Conservation (phyloP, 2,888 invertebrate species). For the Tetragnatha montana region DNA sequence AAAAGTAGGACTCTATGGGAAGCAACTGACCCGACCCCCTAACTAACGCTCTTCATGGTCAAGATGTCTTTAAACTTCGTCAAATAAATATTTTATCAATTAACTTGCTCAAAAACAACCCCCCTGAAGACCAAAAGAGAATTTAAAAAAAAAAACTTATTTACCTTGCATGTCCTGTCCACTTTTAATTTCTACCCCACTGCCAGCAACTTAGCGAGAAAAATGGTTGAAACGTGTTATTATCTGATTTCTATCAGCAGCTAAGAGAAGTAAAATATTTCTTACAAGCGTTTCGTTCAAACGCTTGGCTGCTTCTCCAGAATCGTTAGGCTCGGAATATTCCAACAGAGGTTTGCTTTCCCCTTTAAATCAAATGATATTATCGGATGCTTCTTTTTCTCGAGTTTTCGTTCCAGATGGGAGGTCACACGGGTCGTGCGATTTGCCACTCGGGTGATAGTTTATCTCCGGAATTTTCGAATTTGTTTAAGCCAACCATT, state of each 20-base stretch:
- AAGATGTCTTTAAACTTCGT: too few relatives aligned
- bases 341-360: neutral
- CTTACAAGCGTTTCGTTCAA: slow-evolving; percentile 42
- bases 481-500: too few relatives aligned
- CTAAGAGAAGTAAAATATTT: slow-evolving; percentile 29
- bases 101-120: neutral
- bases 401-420: slow-evolving; percentile 29
- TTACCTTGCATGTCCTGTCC: neutral
- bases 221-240: slow-evolving; percentile 49
- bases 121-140: neutral
- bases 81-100: too few relatives aligned
- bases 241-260: slow-evolving; percentile 59
- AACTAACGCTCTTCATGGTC: too few relatives aligned
- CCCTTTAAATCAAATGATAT: slow-evolving; percentile 31
- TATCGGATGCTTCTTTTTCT: slow-evolving; percentile 29
- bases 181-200: neutral
- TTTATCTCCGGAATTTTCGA: neutral
- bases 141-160: neutral
- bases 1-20: too few relatives aligned
- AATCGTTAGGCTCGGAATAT: slow-evolving; percentile 12
- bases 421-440: slow-evolving; percentile 19
- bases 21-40: too few relatives aligned
- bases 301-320: slow-evolving; percentile 42
- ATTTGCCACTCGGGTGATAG: neutral
- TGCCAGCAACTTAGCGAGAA: slow-evolving; percentile 26